Evolutionary conservation across 2,113 vertebrate species (phyloP), one percentile per base, ranked within the genome.

Genomic region (Chauna torquata): DNA sequence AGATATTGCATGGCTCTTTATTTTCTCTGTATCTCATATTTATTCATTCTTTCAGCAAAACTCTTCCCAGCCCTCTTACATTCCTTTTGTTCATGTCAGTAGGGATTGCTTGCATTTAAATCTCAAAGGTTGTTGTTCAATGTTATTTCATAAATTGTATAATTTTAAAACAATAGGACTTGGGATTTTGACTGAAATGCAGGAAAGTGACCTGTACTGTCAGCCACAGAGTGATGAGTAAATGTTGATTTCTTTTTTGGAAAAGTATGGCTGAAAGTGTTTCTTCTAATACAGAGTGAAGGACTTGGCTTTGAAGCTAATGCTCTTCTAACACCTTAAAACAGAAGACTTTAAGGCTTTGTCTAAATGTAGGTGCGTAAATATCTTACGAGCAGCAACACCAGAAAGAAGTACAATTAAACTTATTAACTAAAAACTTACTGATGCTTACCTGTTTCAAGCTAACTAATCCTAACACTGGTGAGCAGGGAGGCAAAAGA

Each of bases 1-100:
- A 13, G 1, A 40, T 34, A 78, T 6, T 28, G 10, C 3, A 11
- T 11, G 8, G 10, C 9, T 3, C 34, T 68, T 9, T 61, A 1
- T 80, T 86, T 69, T 77, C 36, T 65, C n/a, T 90, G 44, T 42
- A 68, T 12, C 14, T 30, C 30, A 54, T 8, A 30, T 34, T 62
- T 85, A 49, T 17, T 36, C 18, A 16, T 58, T 79, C 18, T 74
- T 90, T 64, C 57, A 76, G 25, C 12, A 44, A 45, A 62, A 44
- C 42, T 86, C 66, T 49, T 68, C 50, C 74, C 25, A 96, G 30
- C 14, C 9, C 34, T 19, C 8, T 28, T n/a, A 13, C 11, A 28
- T 44, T 66, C 61, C 22, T 57, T 59, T 24, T 59, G 9, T 23
- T 82, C 61, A 25, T 34, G 18, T 19, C 69, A 57, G 17, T 34